A percentile compares a stretch with the other conserved stretches of the same genome.
Conservation (phyloP, 2,888 invertebrate genomes). For the Glyphotaelius pellucidus region DNA sequence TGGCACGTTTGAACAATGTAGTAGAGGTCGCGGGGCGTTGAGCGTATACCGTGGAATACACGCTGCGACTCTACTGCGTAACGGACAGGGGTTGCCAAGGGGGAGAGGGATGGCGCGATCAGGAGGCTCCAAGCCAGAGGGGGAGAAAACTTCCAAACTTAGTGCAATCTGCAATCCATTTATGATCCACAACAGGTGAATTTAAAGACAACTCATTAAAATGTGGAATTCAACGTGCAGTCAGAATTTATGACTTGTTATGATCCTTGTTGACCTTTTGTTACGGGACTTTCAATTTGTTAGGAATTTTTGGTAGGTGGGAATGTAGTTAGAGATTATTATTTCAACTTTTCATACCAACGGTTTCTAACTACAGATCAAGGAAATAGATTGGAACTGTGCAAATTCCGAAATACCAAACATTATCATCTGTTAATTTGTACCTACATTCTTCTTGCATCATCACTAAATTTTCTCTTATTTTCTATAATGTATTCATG, state of each 20-base stretch:
- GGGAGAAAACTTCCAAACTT: constrained; percentile 5
- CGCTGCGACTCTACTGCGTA: constrained; percentile 48
- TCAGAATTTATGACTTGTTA: not conserved
- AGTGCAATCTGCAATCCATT: constrained; percentile 17
- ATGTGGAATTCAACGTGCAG: not conserved
- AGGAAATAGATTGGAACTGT: not conserved
- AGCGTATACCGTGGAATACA: constrained; percentile 47
- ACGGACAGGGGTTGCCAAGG: constrained; percentile 17
- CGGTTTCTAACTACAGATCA: not conserved
- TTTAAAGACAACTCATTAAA: constrained; percentile 32
- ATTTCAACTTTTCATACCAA: not conserved
- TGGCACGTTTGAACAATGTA: constrained; percentile 60
- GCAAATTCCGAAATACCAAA: not conserved
- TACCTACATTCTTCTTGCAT: not conserved
- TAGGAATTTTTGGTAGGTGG: not conserved
- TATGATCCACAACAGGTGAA: constrained; percentile 40
- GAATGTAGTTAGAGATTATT: not conserved
- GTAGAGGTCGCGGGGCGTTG: constrained; percentile 60
- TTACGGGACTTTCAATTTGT: not conserved
- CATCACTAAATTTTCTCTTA: not conserved
- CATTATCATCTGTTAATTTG: not conserved
- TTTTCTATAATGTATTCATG: not conserved
- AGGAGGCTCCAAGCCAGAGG: constrained; percentile 35
- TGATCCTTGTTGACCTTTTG: not conserved
- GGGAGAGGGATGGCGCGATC: not conserved